phyloP scores from a whole-genome alignment of 1,140 invertebrate genomes.

The Mycetomoellerius zeteki region DNA sequence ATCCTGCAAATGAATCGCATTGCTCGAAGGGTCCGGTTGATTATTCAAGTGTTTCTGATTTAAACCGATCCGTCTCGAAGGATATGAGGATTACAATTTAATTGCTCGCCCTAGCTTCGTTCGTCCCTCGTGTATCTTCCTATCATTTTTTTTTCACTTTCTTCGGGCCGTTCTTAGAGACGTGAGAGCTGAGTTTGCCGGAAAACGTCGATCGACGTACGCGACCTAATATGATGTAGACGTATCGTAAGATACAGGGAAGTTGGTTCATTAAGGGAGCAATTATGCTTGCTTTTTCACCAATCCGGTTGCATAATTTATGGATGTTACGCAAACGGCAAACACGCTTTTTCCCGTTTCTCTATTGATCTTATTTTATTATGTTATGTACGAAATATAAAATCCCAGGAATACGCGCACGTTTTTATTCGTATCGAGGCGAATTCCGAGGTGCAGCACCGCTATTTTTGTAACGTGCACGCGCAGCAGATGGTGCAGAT shows the following conservation, averaged over 20 bases:
- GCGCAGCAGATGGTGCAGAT: slow-evolving; percentile 22
- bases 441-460: slow-evolving; percentile 16
- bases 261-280: slow-evolving; percentile 22
- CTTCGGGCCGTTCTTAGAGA: background rate
- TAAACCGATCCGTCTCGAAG: background rate
- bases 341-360: background rate
- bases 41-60: slow-evolving; percentile 15
- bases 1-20: background rate
- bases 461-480: slow-evolving; percentile 45
- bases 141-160: slow-evolving; percentile 3
- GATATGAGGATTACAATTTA: background rate
- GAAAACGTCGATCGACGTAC: slow-evolving; percentile 30
- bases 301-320: background rate
- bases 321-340: background rate
- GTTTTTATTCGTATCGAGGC: slow-evolving; percentile 24
- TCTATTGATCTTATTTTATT: slow-evolving; percentile 30
- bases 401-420: slow-evolving; percentile 14
- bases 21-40: background rate
- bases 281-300: background rate
- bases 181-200: slow-evolving; percentile 16
- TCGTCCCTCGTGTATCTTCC: background rate
- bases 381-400: background rate
- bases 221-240: background rate
- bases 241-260: background rate
- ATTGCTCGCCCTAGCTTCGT: background rate